Base-by-base conservation (phyloP, 2,113 vertebrate species). In the Phocoena sinus region DNA sequence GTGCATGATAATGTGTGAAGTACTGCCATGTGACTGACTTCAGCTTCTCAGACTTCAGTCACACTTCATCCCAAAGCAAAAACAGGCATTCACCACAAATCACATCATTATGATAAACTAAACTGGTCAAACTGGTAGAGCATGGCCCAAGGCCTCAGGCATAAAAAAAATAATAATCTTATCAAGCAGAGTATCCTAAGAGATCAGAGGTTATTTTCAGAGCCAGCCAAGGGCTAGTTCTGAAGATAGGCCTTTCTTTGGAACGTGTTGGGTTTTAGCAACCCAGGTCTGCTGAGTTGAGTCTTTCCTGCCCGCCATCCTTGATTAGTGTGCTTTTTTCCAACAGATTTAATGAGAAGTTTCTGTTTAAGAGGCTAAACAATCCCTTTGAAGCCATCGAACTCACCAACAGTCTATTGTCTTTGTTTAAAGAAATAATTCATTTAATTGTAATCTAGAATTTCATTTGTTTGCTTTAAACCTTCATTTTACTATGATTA, bases 151-250 rank as follows among this genome's bases (percentile, higher is more conserved):
- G 4, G 9, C 3, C 17, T 56, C 11, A 26, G 17, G 2, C 26
- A 21, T 28, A 60, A 5, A 56, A 31, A 20, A 44, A 53, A 44
- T 4, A 47, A 10, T 44, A 8, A 80, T 26, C 7, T 80, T 80
- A 60, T n/a, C 26, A 91, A 70, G 38, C 1, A 90, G 44, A 84
- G 6, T n/a, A 81, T 58, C 4, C 56, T 9, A 67, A 74, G 8
- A 38, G 8, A 6, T 84, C 33, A 91, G 31, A 65, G 13, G 2
- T 38, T 28, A 50, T 44, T 71, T 91, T 14, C 20, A 44, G n/a
- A 60, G 2, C 6, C n/a, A 53, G 1, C 2, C 13, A 50, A 50
- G 4, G 10, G 10, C 12, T 25, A 26, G 0, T 21, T 41, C 26
- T 38, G 1, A 50, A 21, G 20, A 25, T 1, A 18, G 4, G 0